phyloP scores from a whole-genome alignment of 2,797 vertebrate genomes.

The Hyperoplus immaculatus region DNA sequence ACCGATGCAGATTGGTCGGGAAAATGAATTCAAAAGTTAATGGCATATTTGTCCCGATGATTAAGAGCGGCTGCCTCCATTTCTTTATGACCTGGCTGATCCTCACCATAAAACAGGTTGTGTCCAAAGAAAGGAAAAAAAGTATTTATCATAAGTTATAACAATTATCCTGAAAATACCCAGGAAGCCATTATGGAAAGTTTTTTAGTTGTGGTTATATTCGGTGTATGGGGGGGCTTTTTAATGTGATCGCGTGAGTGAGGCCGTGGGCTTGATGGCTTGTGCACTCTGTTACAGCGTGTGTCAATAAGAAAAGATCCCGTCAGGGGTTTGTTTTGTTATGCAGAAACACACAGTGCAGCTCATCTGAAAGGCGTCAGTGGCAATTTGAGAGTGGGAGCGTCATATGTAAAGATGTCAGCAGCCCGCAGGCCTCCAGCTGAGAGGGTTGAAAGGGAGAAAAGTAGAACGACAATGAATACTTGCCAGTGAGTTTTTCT shows the following conservation, averaged over 20 bases:
- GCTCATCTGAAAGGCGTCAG: slow-evolving; percentile 90
- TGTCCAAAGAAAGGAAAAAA: slow-evolving; percentile 31
- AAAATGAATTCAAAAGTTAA: slow-evolving; percentile 84
- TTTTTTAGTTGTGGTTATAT: slow-evolving; percentile 42
- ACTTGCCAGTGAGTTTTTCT: slow-evolving; percentile 85
- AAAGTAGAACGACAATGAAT: slow-evolving; percentile 85
- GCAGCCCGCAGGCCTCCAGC: slow-evolving; percentile 83
- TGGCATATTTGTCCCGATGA: slow-evolving; percentile 85
- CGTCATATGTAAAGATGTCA: slow-evolving; percentile 91
- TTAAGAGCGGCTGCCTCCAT: slow-evolving; percentile 78
- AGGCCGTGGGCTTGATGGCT: slow-evolving; percentile 46
- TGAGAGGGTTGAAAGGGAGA: slow-evolving; percentile 86
- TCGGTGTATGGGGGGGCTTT: slow-evolving; percentile 26
- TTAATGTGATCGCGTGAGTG: slow-evolving; percentile 38
- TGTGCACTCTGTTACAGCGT: slow-evolving; percentile 68
- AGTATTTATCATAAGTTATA: slow-evolving; percentile 73
- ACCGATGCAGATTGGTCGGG: slow-evolving; percentile 77
- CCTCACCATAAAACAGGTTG: slow-evolving; percentile 69
- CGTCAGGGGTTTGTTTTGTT: slow-evolving; percentile 85
- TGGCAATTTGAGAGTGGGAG: slow-evolving; percentile 90
- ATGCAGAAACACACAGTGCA: slow-evolving; percentile 87
- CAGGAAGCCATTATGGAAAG: slow-evolving; percentile 66
- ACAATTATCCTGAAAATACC: slow-evolving; percentile 73
- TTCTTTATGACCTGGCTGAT: slow-evolving; percentile 82
- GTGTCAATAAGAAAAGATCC: slow-evolving; percentile 88